Percentiles rank a stretch among this genome's conserved stretches.
phyloP scores from a whole-genome alignment of 2,113 vertebrate genomes.

The Hymenochirus boettgeri region DNA sequence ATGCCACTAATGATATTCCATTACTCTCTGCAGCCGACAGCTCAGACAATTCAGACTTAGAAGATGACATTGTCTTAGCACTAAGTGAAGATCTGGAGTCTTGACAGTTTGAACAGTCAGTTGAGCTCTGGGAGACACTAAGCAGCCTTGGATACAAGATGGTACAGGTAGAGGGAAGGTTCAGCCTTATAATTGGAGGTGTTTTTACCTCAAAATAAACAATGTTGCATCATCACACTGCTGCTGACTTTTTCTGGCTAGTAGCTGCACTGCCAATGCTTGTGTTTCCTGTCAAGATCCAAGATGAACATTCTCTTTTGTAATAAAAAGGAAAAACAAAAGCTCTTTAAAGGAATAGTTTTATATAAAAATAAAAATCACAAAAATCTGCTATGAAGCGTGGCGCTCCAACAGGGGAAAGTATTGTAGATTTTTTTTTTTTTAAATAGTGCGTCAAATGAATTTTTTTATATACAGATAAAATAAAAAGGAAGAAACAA shows the following conservation, averaged over 20 bases:
- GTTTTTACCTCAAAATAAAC: background rate
- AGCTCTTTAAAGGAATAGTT: constrained; percentile 31
- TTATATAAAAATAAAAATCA: constrained; percentile 24
- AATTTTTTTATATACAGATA: constrained; percentile 15
- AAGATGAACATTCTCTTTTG: constrained; percentile 11
- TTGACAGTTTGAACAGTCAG: constrained; percentile 14
- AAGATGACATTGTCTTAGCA: constrained; percentile 96
- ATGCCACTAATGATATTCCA: no score
- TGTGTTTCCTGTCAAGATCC: background rate
- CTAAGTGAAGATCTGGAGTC: constrained; percentile 59
- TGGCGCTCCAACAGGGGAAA: background rate
- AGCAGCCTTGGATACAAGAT: background rate
- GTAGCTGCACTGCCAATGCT: no score
- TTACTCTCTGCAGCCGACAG: constrained; percentile 77
- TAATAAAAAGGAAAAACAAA: constrained; percentile 18
- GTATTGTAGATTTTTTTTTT: background rate
- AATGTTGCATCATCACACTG: constrained; percentile 36
- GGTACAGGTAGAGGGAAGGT: background rate
- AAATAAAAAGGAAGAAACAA: constrained; percentile 1
- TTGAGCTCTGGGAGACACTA: constrained; percentile 25
- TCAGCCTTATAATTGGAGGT: no score
- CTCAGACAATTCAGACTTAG: constrained; percentile 93
- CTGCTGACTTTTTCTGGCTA: constrained; percentile 37
- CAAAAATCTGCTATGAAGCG: background rate
- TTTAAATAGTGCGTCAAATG: background rate